phyloP scores from a whole-genome alignment of 2,797 vertebrate species.

The Novumbra hubbsi region DNA sequence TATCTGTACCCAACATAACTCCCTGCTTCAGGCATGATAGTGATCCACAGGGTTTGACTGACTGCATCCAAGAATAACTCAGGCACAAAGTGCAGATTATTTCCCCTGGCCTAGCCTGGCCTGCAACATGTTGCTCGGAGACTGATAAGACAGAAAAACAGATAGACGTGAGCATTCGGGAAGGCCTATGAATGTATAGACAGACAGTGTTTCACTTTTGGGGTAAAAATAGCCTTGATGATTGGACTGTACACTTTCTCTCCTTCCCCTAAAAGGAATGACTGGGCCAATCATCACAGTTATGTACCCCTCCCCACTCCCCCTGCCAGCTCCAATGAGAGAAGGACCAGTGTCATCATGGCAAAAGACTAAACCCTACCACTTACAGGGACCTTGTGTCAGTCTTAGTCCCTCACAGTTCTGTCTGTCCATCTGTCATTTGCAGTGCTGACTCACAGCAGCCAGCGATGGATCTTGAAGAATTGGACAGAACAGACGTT shows the following conservation, averaged over 20 bases:
- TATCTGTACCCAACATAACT: constrained; percentile 7
- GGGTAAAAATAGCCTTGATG: constrained; percentile 31
- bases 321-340: not conserved
- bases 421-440: not conserved
- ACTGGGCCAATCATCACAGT: too few species aligned
- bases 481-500: not conserved
- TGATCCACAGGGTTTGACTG: not conserved
- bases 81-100: not conserved
- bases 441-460: too few species aligned
- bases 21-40: constrained; percentile 5
- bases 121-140: not conserved
- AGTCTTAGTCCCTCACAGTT: not conserved
- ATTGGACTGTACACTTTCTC: not conserved
- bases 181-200: not conserved
- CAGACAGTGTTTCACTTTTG: not conserved
- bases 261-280: not conserved
- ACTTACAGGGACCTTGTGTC: not conserved
- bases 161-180: not conserved
- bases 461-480: not conserved
- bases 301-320: not conserved
- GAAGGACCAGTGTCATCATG: not conserved
- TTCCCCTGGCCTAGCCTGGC: not conserved
- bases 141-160: not conserved
- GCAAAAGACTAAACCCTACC: not conserved
- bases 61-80: constrained; percentile 6